phyloP scores from a whole-genome alignment of 2,888 invertebrate species.

The Alviniconcha strummeri region DNA sequence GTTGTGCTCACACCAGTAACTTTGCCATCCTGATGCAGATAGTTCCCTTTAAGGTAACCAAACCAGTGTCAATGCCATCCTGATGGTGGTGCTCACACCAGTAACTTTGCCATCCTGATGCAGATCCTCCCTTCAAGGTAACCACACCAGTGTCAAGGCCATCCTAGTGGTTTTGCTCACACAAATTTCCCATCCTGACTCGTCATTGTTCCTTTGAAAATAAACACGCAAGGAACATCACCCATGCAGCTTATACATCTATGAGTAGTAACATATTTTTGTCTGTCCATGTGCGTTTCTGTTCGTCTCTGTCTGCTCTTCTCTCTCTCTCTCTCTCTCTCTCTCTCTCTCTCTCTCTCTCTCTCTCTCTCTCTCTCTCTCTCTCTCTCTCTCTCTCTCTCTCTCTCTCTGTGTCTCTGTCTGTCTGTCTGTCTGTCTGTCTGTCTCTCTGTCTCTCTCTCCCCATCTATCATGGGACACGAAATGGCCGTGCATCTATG shows the following conservation, averaged over 20 bases:
- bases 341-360: too few relatives aligned
- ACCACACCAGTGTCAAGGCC: background rate
- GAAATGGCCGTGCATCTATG: too few relatives aligned
- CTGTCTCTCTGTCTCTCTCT: too few relatives aligned
- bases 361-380: too few relatives aligned
- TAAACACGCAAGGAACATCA: slow-evolving; percentile 15
- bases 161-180: background rate
- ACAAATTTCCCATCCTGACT: slow-evolving; percentile 56
- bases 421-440: background rate
- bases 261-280: background rate
- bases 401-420: background rate
- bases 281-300: background rate
- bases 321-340: too few relatives aligned
- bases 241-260: too few relatives aligned
- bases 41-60: slow-evolving; percentile 49
- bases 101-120: slow-evolving; percentile 63
- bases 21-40: slow-evolving; percentile 64
- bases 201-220: slow-evolving; percentile 51
- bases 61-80: background rate
- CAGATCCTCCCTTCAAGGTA: slow-evolving; percentile 55
- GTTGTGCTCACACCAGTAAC: slow-evolving; percentile 61
- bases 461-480: too few relatives aligned
- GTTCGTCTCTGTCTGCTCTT: background rate
- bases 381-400: background rate
- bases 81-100: background rate